A percentile compares a stretch with the other conserved stretches of the same genome.
phyloP scores from a whole-genome alignment of 2,797 vertebrate species.

The Esox masquinongy region DNA sequence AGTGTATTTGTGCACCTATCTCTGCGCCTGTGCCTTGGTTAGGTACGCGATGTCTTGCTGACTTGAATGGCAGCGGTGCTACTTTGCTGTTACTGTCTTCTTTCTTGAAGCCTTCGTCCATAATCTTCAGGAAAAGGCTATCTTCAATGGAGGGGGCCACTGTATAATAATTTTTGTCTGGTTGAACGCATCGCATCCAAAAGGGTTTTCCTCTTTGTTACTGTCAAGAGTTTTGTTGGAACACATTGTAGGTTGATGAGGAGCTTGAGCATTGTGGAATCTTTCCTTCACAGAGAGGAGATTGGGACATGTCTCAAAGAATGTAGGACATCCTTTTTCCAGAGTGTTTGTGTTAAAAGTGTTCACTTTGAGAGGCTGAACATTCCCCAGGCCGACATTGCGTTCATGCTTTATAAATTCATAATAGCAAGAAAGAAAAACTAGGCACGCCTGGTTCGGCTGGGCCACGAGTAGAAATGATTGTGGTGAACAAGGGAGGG shows the following conservation, averaged over 20 bases:
- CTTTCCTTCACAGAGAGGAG: background rate
- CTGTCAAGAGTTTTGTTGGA: background rate
- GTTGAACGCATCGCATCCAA: background rate
- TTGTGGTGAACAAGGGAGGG: no score
- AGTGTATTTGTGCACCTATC: no score
- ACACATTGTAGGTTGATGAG: background rate
- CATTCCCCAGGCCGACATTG: background rate
- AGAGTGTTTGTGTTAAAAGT: slow-evolving; percentile 46
- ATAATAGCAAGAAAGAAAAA: no score
- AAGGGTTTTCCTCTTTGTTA: background rate
- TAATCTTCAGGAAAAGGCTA: background rate
- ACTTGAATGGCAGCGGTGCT: background rate
- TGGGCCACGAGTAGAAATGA: no score
- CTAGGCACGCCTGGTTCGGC: no score
- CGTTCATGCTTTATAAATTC: no score
- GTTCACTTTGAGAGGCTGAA: slow-evolving; percentile 21
- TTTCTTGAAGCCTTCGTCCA: background rate
- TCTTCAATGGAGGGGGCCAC: background rate
- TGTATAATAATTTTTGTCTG: background rate
- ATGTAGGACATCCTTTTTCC: slow-evolving; percentile 54
- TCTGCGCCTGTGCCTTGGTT: background rate
- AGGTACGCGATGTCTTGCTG: background rate
- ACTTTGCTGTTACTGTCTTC: background rate
- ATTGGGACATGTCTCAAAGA: slow-evolving; percentile 7
- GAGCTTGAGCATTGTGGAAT: no score